phyloP scores from a whole-genome alignment of 2,888 invertebrate genomes.

The Cosmia trapezina region DNA sequence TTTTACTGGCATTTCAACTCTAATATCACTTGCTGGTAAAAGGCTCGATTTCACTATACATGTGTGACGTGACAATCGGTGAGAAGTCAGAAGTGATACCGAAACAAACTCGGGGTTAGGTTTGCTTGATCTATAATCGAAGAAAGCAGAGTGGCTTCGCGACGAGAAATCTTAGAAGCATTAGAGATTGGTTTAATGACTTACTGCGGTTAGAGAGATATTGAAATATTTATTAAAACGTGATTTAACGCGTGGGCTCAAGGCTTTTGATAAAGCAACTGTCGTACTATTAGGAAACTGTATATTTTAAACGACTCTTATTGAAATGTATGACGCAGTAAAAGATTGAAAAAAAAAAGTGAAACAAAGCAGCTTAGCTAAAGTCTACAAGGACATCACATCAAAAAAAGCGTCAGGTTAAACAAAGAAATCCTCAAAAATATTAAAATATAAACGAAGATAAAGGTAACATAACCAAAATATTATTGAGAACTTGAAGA shows the following conservation, averaged over 20 bases:
- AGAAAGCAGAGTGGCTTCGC: conserved; percentile 45
- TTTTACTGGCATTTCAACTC: conserved; percentile 1
- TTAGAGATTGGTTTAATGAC: conserved; percentile 50
- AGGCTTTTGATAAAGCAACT: conserved; percentile 38
- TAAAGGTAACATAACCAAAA: conserved; percentile 5
- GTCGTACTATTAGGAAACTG: conserved; percentile 31
- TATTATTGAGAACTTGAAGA: conserved; percentile 6
- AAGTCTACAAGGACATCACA: conserved; percentile 14
- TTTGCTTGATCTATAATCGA: conserved; percentile 39
- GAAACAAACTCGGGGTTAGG: conserved; percentile 4
- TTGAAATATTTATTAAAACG: conserved; percentile 51
- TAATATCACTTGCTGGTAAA: background rate
- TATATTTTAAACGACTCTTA: conserved; percentile 12
- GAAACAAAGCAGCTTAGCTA: background rate
- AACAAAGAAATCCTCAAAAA: conserved; percentile 40
- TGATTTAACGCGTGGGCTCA: conserved; percentile 30
- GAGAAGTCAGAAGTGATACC: background rate
- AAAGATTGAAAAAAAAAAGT: background rate
- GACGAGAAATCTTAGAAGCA: conserved; percentile 41
- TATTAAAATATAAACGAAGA: conserved; percentile 13
- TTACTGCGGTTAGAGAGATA: conserved; percentile 50
- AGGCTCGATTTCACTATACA: background rate
- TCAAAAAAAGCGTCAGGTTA: background rate
- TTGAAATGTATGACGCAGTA: background rate
- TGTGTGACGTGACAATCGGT: background rate